These are phyloP conservation scores for Drosophila engyochracea DNA, from an alignment of 2,888 invertebrate genomes.

Conservation along the genomic window DNA sequence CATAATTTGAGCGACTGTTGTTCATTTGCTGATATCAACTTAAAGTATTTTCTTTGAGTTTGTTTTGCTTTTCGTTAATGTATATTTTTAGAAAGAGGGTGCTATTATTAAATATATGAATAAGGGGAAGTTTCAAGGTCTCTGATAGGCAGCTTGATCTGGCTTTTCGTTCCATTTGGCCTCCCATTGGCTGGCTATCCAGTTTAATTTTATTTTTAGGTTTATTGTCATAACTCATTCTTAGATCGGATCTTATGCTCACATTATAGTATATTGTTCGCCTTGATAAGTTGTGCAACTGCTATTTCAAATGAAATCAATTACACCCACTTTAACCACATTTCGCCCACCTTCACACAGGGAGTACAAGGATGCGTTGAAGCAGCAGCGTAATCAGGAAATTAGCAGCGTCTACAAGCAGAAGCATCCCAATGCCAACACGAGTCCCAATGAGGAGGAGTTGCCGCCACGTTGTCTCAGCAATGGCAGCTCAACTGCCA, in stretches of 20 bases:
- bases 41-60: not conserved
- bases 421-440: constrained; percentile 72
- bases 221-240: no score
- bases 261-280: no score
- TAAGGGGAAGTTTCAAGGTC: not conserved
- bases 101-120: not conserved
- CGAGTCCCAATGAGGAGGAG: constrained; percentile 76
- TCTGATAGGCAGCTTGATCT: not conserved
- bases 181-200: no score
- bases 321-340: not conserved
- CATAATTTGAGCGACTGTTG: not conserved
- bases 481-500: constrained; percentile 41
- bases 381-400: constrained; percentile 93
- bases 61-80: not conserved
- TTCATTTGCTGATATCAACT: no score
- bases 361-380: constrained; percentile 95
- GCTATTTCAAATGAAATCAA: not conserved
- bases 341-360: constrained; percentile 82
- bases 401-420: constrained; percentile 88
- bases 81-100: not conserved
- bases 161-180: not conserved
- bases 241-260: no score
- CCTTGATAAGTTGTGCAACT: no score
- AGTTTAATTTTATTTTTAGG: no score
- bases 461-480: constrained; percentile 42